Base-by-base conservation (phyloP, 2,888 invertebrate genomes). In the Sphaerophoria taeniata region DNA sequence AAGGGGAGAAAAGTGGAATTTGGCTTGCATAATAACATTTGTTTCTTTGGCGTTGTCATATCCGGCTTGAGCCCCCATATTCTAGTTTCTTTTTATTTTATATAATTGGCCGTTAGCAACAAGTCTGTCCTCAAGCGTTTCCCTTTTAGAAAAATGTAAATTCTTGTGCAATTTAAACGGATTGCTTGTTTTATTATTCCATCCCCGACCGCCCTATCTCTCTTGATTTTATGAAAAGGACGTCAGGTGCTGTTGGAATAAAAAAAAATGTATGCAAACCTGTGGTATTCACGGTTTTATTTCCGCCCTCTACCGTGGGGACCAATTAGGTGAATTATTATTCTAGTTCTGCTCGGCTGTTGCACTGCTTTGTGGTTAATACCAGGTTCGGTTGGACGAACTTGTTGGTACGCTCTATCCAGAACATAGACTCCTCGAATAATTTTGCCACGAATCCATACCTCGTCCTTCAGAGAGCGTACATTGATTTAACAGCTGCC, bases 101-200 rank as follows among this genome's bases (percentile, higher is more conserved):
- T 56, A 74, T 79, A 75, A 75, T 79, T 80, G 67, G 72, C 55
- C 49, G 55, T 51, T 72, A 84, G 84, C 84, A 84, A 84, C 84
- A 84, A 80, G 84, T 84, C 45, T 56, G 14, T 7, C 14, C n/a
- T 16, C 43, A 39, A 55, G 60, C 33, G 16, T n/a, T 47, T 24
- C 33, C 36, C 24, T n/a, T n/a, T 11, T 6, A 12, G 24, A 2
- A 14, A 47, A 45, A 65, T 63, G 71, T 47, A 60, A 43, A 47
- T 77, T 77, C 72, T 74, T 74, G 49, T 69, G 47, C 70, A 78
- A 70, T 70, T 69, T 39, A 65, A 53, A 60, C 9, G 51, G 45
- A 63, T 60, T 79, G 51, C 71, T 75, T 79, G 67, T 71, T 67
- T 53, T 61, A 71, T 83, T 78, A 72, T 70, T 70, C 24, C 60